A percentile compares a stretch with the other conserved stretches of the same genome.
Evolutionary conservation across 2,888 invertebrate species (phyloP).

Genomic region (Epicampocera succincta): DNA sequence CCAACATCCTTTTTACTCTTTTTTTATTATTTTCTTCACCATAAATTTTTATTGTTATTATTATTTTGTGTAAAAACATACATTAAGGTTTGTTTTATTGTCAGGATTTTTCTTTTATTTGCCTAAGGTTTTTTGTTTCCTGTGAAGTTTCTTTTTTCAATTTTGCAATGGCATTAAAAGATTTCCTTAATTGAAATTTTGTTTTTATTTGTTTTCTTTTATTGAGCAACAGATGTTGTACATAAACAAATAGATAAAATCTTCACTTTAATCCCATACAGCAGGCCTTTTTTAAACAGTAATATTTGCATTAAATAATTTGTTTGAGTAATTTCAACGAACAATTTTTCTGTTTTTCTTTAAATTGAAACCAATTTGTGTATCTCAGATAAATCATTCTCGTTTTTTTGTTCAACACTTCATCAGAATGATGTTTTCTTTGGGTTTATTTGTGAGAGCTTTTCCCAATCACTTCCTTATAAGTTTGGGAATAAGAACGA

Average conservation of each 20-base stretch:
- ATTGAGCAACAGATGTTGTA: constrained; percentile 29
- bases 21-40: constrained; percentile 29
- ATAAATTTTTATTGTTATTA: constrained; percentile 59
- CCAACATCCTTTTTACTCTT: constrained; percentile 30
- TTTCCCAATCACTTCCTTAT: too few relatives aligned
- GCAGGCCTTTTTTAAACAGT: too few relatives aligned
- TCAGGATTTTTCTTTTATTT: constrained; percentile 14
- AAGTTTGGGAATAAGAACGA: too few relatives aligned
- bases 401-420: too few relatives aligned
- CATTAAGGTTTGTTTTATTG: constrained; percentile 61
- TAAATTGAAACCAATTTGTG: too few relatives aligned
- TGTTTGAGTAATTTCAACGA: too few relatives aligned
- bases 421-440: too few relatives aligned
- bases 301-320: neutral
- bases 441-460: too few relatives aligned
- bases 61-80: constrained; percentile 53
- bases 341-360: neutral
- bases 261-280: neutral
- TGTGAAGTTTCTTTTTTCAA: constrained; percentile 11
- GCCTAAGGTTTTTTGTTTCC: neutral
- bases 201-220: neutral
- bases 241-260: neutral
- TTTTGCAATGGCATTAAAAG: constrained; percentile 21
- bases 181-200: constrained; percentile 52
- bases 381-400: too few relatives aligned